Percentiles rank a stretch among this genome's conserved stretches.
Conservation (phyloP, 2,888 invertebrate species). For the Tineola bisselliella region DNA sequence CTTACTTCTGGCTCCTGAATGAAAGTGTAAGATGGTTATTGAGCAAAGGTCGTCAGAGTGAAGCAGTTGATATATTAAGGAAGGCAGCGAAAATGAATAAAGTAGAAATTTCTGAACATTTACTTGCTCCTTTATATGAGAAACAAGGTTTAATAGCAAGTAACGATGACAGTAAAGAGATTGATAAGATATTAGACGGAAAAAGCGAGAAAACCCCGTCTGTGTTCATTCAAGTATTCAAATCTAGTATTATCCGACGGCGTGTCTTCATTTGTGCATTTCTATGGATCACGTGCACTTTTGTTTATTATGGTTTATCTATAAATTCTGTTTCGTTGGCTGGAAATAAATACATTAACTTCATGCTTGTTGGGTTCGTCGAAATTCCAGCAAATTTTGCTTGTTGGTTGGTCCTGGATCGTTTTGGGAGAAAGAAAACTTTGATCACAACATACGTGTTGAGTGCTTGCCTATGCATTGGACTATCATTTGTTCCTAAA, state of each 20-base stretch:
- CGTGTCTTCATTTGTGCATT: constrained; percentile 74
- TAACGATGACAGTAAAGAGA: constrained; percentile 17
- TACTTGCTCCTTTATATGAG: constrained; percentile 42
- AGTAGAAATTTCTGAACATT: constrained; percentile 49
- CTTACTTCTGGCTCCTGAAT: constrained; percentile 76
- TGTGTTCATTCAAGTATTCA: constrained; percentile 51
- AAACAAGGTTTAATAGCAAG: constrained; percentile 24
- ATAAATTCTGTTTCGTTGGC: constrained; percentile 79
- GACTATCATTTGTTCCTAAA: constrained; percentile 68
- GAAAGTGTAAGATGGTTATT: constrained; percentile 83
- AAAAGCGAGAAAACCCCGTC: constrained; percentile 26
- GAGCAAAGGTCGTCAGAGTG: constrained; percentile 71
- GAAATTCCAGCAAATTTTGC: constrained; percentile 79
- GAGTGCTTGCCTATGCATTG: constrained; percentile 71
- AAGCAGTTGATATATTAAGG: constrained; percentile 71
- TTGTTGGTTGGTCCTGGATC: constrained; percentile 71
- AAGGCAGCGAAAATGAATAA: constrained; percentile 74
- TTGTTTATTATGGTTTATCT: constrained; percentile 83
- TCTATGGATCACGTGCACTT: constrained; percentile 82
- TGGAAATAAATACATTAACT: constrained; percentile 81
- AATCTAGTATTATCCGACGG: constrained; percentile 63
- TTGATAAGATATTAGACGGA: constrained; percentile 17
- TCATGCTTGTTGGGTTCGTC: constrained; percentile 71
- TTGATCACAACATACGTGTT: constrained; percentile 70
- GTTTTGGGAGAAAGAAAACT: constrained; percentile 71